Conservation (phyloP, 2,797 vertebrate genomes). For the Enteromius thamalakanensis region DNA sequence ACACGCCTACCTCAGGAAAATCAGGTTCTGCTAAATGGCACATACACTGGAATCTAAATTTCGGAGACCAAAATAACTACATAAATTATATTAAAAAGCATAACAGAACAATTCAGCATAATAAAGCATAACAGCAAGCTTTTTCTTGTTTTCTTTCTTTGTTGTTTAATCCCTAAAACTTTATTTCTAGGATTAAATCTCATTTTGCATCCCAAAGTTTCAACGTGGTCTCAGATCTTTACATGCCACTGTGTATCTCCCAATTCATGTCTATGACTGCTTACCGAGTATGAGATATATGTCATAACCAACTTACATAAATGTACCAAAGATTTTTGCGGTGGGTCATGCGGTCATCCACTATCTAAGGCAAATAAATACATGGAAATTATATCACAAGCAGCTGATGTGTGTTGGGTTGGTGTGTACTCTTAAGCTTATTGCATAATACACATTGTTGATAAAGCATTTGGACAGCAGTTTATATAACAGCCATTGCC, state of each 20-base stretch:
- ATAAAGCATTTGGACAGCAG: constrained; percentile 23
- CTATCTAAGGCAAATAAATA: background rate
- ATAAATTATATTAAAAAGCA: background rate
- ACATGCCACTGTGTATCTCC: background rate
- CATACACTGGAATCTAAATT: no score
- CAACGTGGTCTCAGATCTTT: background rate
- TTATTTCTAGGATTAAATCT: background rate
- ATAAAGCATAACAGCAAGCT: background rate
- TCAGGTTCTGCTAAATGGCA: no score
- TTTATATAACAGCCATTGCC: constrained; percentile 21
- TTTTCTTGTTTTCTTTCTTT: background rate
- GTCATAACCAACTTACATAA: constrained; percentile 56
- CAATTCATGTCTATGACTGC: background rate
- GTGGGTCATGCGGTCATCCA: background rate
- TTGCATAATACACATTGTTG: constrained; percentile 29
- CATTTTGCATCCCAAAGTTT: background rate
- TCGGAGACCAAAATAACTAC: background rate
- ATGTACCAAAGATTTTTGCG: constrained; percentile 37
- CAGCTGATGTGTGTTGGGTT: background rate
- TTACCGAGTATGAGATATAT: constrained; percentile 9
- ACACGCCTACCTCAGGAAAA: no score
- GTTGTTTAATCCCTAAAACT: background rate
- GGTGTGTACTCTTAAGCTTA: constrained; percentile 30
- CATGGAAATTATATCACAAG: constrained; percentile 28
- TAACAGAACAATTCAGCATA: background rate